Evolutionary conservation across 2,797 vertebrate species (phyloP).

Genomic region (Coregonus ussuriensis): DNA sequence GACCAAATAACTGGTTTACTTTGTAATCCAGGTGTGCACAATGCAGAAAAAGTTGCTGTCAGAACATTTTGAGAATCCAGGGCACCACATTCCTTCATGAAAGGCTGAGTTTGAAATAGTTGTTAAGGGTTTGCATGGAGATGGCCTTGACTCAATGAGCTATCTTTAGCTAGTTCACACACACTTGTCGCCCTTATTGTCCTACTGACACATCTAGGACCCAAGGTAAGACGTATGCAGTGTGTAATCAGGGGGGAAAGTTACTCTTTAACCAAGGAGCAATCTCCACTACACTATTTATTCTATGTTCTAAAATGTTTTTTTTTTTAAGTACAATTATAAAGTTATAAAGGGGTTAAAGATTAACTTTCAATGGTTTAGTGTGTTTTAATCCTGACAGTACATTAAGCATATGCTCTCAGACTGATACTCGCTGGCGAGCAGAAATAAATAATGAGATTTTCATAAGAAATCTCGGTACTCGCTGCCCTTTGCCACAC

Average conservation of each 20-base stretch:
- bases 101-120: background rate
- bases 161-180: background rate
- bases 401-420: background rate
- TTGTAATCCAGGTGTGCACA: constrained; percentile 6
- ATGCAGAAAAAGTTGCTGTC: background rate
- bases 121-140: background rate
- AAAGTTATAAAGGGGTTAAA: background rate
- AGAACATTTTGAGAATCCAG: background rate
- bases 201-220: background rate
- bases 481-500: constrained; percentile 38
- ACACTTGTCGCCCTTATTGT: background rate
- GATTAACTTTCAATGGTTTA: background rate
- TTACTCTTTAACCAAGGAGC: background rate
- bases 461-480: background rate
- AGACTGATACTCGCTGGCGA: background rate
- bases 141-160: background rate
- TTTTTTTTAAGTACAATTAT: background rate
- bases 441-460: background rate
- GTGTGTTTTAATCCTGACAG: background rate
- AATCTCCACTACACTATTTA: background rate
- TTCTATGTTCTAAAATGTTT: background rate
- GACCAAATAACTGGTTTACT: constrained; percentile 8
- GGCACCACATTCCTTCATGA: background rate
- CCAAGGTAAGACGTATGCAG: background rate
- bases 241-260: background rate